phyloP scores from a whole-genome alignment of 2,113 vertebrate genomes.

The Oryzias curvinotus region DNA sequence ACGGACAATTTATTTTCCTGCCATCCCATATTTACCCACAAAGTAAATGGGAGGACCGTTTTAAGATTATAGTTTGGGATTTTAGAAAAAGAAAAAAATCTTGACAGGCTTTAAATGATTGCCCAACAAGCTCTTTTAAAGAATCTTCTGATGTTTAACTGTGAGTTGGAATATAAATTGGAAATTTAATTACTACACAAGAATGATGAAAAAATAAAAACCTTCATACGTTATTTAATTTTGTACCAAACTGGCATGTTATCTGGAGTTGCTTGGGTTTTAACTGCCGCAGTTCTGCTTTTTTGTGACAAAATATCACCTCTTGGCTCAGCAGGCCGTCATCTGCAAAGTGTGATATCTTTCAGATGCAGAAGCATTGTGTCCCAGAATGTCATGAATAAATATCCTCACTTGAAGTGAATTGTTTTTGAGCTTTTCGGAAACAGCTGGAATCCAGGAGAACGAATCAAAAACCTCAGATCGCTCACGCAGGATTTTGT shows the following conservation, averaged over 20 bases:
- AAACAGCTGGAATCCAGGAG: constrained; percentile 15
- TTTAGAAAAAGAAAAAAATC: constrained; percentile 28
- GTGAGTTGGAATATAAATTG: constrained; percentile 33
- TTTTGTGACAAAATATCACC: constrained; percentile 19
- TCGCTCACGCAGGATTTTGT: constrained; percentile 31
- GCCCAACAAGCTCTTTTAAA: constrained; percentile 47
- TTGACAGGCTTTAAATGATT: constrained; percentile 34
- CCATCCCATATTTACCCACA: constrained; percentile 58
- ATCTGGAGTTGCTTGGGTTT: constrained; percentile 14
- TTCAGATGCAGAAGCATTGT: constrained; percentile 37
- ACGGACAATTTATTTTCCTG: constrained; percentile 53
- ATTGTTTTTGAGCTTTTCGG: constrained; percentile 27
- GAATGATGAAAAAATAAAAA: constrained; percentile 29
- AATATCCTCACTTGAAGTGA: constrained; percentile 31
- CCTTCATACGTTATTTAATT: constrained; percentile 13
- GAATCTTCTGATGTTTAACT: constrained; percentile 45
- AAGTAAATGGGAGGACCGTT: constrained; percentile 43
- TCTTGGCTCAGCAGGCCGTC: constrained; percentile 28
- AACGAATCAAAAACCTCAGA: constrained; percentile 35
- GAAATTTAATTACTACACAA: constrained; percentile 31
- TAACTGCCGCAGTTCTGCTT: constrained; percentile 29
- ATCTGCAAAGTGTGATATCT: constrained; percentile 33
- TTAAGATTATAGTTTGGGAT: constrained; percentile 50
- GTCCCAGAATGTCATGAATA: constrained; percentile 29
- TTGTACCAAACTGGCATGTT: constrained; percentile 6